These are phyloP conservation scores for Merodon equestris DNA, from an alignment of 2,888 invertebrate species.

Conservation along the genomic window DNA sequence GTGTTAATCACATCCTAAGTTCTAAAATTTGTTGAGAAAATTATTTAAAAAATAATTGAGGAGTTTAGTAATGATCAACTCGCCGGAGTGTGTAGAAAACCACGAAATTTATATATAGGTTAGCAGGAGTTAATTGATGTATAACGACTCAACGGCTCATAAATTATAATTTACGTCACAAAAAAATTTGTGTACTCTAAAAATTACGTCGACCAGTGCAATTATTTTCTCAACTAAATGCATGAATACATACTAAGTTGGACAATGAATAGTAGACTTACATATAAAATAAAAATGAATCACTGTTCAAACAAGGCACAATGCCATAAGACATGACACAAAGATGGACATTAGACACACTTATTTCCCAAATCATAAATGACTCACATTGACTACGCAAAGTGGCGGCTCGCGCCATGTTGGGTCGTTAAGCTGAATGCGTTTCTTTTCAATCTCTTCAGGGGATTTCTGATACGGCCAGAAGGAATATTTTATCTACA, in stretches of 20 bases:
- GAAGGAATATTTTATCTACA: conserved; percentile 85
- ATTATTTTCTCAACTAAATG: too few relatives aligned
- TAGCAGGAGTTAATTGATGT: too few relatives aligned
- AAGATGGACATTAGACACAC: conserved; percentile 23
- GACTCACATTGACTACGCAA: conserved; percentile 85
- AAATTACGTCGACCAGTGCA: too few relatives aligned
- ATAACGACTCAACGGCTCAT: not conserved
- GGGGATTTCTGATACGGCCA: conserved; percentile 83
- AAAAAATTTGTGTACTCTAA: too few relatives aligned
- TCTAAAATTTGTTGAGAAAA: too few relatives aligned
- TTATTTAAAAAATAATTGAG: too few relatives aligned
- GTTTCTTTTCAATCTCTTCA: conserved; percentile 81
- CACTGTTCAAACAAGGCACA: not conserved
- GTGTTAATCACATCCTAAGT: too few relatives aligned
- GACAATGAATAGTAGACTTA: too few relatives aligned
- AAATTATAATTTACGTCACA: not conserved
- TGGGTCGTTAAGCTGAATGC: conserved; percentile 82
- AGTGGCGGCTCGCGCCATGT: conserved; percentile 83
- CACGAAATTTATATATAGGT: too few relatives aligned
- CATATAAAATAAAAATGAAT: not conserved
- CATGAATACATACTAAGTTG: too few relatives aligned
- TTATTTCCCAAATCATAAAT: conserved; percentile 43
- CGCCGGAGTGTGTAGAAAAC: too few relatives aligned
- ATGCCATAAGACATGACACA: not conserved
- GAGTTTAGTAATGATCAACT: too few relatives aligned